phyloP scores from a whole-genome alignment of 2,113 vertebrate genomes.

The Istiophorus platypterus region DNA sequence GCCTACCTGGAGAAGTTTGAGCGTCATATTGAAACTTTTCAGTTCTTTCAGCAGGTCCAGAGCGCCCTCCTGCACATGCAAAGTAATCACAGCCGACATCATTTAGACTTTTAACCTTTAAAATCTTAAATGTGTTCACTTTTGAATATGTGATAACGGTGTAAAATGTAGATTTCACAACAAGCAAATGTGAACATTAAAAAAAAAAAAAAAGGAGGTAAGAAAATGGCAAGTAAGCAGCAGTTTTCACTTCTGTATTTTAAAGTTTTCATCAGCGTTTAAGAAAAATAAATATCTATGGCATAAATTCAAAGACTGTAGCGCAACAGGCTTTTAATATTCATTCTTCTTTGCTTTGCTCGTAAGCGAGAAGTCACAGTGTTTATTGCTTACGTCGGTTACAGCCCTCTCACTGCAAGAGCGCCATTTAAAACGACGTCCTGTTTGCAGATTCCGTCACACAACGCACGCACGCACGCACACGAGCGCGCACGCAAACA shows the following conservation, averaged over 20 bases:
- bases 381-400: background rate
- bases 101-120: background rate
- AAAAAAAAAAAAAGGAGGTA: background rate
- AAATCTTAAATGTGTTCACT: background rate
- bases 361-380: background rate
- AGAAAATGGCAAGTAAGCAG: background rate
- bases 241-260: constrained; percentile 37
- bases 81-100: background rate
- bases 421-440: constrained; percentile 38
- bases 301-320: background rate
- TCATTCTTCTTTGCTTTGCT: background rate
- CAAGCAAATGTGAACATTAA: background rate
- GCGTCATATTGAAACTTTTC: constrained; percentile 89
- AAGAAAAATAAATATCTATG: background rate
- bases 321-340: background rate
- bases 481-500: too few species aligned
- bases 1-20: constrained; percentile 93
- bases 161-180: background rate
- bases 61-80: constrained; percentile 87
- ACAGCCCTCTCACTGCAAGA: constrained; percentile 13
- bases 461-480: constrained; percentile 11
- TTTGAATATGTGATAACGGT: background rate
- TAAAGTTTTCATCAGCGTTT: background rate
- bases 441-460: constrained; percentile 35
- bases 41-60: constrained; percentile 94